Conservation (phyloP, 1,140 invertebrate species). For the Pseudomyrmex pallidus region DNA sequence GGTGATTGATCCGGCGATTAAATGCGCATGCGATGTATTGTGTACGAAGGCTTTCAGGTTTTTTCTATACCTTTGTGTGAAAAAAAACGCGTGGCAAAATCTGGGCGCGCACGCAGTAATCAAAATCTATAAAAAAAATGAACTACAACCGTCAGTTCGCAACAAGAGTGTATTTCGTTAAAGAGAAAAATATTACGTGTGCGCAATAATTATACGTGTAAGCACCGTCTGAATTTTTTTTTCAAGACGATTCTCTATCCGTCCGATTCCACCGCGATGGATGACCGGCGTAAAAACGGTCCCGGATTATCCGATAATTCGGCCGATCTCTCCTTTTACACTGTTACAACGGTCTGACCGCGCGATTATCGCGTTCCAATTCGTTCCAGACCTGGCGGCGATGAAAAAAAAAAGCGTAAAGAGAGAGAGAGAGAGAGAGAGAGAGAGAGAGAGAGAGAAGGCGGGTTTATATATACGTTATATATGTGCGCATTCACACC, state of each 20-base stretch:
- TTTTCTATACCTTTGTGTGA: not conserved
- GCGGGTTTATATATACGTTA: not conserved
- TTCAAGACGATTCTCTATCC: slow-evolving; percentile 21
- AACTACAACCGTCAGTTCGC: too few species aligned
- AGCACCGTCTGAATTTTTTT: not conserved
- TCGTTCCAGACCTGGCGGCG: slow-evolving; percentile 44
- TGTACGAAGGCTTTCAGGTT: not conserved
- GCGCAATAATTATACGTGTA: too few species aligned
- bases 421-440: too few species aligned
- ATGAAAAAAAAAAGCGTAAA: not conserved
- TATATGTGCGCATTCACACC: slow-evolving; percentile 38
- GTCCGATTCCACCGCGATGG: not conserved
- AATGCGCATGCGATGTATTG: slow-evolving; percentile 1
- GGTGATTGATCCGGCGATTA: not conserved
- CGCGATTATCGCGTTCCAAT: slow-evolving; percentile 56
- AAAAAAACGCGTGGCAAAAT: not conserved
- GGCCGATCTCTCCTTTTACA: slow-evolving; percentile 34
- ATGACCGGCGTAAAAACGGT: slow-evolving; percentile 24
- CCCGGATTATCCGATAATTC: slow-evolving; percentile 43
- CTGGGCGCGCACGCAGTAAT: too few species aligned
- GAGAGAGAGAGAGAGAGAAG: not conserved
- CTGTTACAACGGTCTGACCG: slow-evolving; percentile 36
- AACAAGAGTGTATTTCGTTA: too few species aligned
- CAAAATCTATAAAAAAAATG: too few species aligned
- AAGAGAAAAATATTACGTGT: too few species aligned